These are phyloP conservation scores for Pseudorectes ferrugineus DNA, from an alignment of 2,113 vertebrate genomes.

Conservation along the genomic window DNA sequence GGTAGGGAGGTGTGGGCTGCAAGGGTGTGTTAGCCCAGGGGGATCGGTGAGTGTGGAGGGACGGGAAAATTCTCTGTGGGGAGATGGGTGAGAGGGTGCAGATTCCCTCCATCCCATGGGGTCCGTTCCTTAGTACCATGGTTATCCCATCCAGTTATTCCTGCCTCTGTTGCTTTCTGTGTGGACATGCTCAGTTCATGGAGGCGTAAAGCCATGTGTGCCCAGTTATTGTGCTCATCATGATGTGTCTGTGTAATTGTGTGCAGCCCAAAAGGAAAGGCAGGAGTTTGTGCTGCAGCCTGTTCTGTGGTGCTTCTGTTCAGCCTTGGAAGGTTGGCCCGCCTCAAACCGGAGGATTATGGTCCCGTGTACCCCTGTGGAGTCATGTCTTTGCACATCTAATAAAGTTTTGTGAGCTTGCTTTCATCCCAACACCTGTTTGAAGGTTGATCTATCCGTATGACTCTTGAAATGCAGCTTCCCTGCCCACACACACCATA, in stretches of 20 bases:
- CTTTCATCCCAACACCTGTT: neutral
- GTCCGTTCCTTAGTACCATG: fast-evolving
- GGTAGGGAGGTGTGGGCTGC: neutral
- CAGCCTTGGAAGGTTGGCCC: neutral
- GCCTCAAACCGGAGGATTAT: neutral
- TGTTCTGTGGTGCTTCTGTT: neutral
- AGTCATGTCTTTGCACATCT: neutral
- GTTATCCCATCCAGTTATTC: neutral
- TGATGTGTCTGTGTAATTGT: neutral
- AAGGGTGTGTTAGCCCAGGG: neutral
- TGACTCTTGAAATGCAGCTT: neutral
- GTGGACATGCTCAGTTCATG: neutral
- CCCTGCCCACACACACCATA: neutral
- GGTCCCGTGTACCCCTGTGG: neutral
- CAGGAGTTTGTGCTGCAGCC: neutral
- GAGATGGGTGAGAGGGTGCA: neutral
- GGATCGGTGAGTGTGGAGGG: neutral
- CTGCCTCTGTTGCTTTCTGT: neutral
- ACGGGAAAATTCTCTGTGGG: neutral
- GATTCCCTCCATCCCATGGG: neutral
- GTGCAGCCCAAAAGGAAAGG: neutral
- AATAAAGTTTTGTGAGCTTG: conserved; percentile 31
- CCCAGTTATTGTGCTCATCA: neutral
- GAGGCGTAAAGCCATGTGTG: neutral
- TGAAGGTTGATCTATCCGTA: neutral